Conservation (phyloP, 2,797 vertebrate species). For the Silurus aristotelis region DNA sequence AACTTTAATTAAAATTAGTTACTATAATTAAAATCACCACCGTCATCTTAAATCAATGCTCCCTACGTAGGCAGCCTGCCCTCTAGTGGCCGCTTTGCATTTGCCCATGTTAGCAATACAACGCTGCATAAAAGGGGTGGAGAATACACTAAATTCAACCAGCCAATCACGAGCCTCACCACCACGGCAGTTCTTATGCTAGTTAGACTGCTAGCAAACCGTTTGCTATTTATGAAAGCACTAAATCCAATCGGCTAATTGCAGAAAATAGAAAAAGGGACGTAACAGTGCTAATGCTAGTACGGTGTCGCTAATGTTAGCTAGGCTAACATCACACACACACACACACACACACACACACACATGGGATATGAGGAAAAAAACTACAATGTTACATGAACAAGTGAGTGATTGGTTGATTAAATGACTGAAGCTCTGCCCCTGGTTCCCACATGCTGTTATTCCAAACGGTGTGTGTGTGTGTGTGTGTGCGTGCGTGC, state of each 20-base stretch:
- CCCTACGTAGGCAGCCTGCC: not conserved
- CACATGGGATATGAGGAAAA: too few relatives aligned
- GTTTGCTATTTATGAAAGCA: not conserved
- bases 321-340: too few relatives aligned
- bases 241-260: not conserved
- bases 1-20: not conserved
- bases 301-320: not conserved
- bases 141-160: not conserved
- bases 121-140: not conserved
- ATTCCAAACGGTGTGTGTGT: not conserved
- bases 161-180: not conserved
- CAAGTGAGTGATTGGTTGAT: not conserved
- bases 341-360: too few relatives aligned
- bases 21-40: not conserved
- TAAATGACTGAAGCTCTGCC: not conserved
- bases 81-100: not conserved
- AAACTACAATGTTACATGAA: not conserved
- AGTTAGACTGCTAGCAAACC: not conserved
- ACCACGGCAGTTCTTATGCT: not conserved
- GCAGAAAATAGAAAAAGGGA: not conserved
- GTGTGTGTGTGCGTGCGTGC: constrained; percentile 20
- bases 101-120: not conserved
- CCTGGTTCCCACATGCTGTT: not conserved
- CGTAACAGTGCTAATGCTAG: not conserved
- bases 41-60: not conserved